Base-by-base conservation (phyloP, 2,113 vertebrate species). In the Pseudopipra pipra region DNA sequence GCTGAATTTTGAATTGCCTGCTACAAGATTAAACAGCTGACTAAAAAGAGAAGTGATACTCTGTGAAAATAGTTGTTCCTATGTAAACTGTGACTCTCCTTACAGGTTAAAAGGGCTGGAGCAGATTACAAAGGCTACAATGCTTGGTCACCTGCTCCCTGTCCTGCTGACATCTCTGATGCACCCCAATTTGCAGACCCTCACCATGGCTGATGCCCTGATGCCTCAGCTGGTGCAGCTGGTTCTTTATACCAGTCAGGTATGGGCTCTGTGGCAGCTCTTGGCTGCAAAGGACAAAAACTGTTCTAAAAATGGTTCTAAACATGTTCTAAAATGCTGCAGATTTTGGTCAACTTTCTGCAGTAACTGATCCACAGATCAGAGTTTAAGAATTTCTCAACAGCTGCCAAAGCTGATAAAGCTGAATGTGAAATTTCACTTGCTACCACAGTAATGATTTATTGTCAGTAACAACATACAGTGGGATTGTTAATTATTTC, bases 161-260 rank as follows among this genome's bases (percentile, higher is more conserved):
- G 99, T 99, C 75, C 97, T 99, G 27, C 98, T 99, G 94, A 99
- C 99, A 5, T 99, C 99, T 65, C 97, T 99, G 97, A 99, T 99
- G 99, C 99, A 99, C 94, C 99, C 99, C 19, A 99, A 99, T 94
- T 97, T 99, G 70, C 99, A 99, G 95, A 99, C 99, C 16, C 97
- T 99, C 56, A 99, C 97, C 25, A 98, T 99, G 78, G 99, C 99
- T 21, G 99, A 99, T 43, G 99, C 99, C 24, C 98, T 99, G 93
- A 99, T 99, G 99, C 99, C 99, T 72, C 99, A 99, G 97, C 97
- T 99, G 56, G 99, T 99, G 44, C 99, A 99, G 95, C 98, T 99
- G 71, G 99, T 99, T 14, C 99, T 99, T 61, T 99, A 99, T 76
- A 99, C 99, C 44, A 99, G 99, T 94, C 99, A 99, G 99, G 99